Base-by-base conservation (phyloP, 2,797 vertebrate species). In the Trichosurus vulpecula region DNA sequence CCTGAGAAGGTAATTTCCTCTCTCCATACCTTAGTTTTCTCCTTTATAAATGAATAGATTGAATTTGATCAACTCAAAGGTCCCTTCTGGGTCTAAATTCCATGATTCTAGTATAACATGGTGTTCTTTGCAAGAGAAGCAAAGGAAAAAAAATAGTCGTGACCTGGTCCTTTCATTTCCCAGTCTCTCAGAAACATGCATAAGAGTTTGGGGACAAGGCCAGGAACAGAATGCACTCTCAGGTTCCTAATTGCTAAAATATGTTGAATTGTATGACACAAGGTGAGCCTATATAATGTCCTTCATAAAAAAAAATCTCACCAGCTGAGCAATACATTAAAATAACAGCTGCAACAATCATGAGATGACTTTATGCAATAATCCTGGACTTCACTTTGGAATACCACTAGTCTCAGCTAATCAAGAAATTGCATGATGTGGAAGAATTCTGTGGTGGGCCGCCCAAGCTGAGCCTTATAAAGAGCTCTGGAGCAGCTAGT, bases 311-410 rank as follows among this genome's bases (percentile, higher is more conserved):
- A 96, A 97, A 97, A 93, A 87, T 92, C 94, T 90, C 97, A 95
- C 95, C 97, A 97, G 0, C 0, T 96, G 92, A 97, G 92, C 13
- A 35, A 57, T 8, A 81, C 94, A 6, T 96, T 94, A 96, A 98
- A 98, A 95, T 92, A 97, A 96, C 96, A 98, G 95, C 97, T 96
- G 19, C 27, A 95, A 97, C 95, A 93, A 98, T 96, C 96, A 81
- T 51, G 96, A 54, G 97, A 57, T 97, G 53, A 95, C n/a, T 90
- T 58, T 95, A 96, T 0, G 93, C 95, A 97, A 95, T 92, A 95
- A 91, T 6, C 81, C 94, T 74, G 91, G 51, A 91, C 91, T 92
- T 96, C 9, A 0, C 91, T 4, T 97, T 9, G 66, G 56, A 97
- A 87, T 92, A 97, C 97, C 97, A 97, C 96, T 47, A 95, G 97